Base-by-base conservation (phyloP, 2,888 invertebrate species). In the Leucophora obtusa region DNA sequence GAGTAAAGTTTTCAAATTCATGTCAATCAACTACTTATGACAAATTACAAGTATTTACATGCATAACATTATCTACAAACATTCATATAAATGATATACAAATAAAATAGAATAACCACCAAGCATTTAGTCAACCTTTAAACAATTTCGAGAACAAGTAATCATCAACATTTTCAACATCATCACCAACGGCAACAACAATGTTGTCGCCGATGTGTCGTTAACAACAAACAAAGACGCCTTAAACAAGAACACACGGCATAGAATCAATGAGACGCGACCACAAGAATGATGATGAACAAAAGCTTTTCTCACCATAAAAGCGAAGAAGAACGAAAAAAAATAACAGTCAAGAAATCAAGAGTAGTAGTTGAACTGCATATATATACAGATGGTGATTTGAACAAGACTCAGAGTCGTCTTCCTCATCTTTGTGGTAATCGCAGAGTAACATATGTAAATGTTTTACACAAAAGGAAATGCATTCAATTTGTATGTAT, bases 21-120 rank as follows among this genome's bases (percentile, higher is more conserved):
- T 75, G 53, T 60, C 65, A 74, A 60, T 66, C 65, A 79, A 70
- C 65, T 53, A 51, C 70, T 79, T 71, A 66, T 53, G 75, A 80
- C 75, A 80, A 80, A 80, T 80, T 68, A 80, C 75, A 80, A 58
- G 53, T 38, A 59, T 68, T 80, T 75, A 75, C 66, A 75, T 63
- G 60, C 38, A 68, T 35, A 51, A 75, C 66, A 60, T 47, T 60
- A 50, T 56, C 63, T 65, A 62, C 17, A 17, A 35, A 11, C 17
- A 59, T n/a, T 35, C 10, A 35, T 38, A 24, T 21, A 50, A 15
- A 14, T n/a, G 62, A 28, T 8, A 15, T 5, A 11, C n/a, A 21
- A 59, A 50, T 3, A 28, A 43, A 43, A 56, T 10, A 9, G 18
- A n/a, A 21, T 17, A 58, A 50, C 58, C 21, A 65, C 58, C 58